Base-by-base conservation (phyloP, 1,140 invertebrate species). In the Drosophila kikkawai region DNA sequence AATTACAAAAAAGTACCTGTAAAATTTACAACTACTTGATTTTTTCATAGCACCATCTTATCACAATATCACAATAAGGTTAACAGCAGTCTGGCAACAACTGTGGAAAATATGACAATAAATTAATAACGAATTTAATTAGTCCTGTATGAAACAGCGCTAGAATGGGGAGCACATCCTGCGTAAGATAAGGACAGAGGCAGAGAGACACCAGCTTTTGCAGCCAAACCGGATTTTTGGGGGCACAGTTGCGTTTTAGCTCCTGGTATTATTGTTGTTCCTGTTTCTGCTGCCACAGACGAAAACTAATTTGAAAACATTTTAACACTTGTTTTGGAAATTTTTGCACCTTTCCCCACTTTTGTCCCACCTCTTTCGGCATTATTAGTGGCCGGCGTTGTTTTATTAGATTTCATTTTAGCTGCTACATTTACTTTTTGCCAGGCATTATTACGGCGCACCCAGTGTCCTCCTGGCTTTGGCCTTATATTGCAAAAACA, bases 261-360 rank as follows among this genome's bases (percentile, higher is more conserved):
- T 68, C 3, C 17, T 19, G 37, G 12, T 47, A 37, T n/a, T 55
- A 67, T 74, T 63, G 48, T 12, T 63, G 66, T 45, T 65, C 39
- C 64, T 51, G 58, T 53, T 68, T 44, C 68, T 44, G 58, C 26
- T 78, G 53, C 44, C 79, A 69, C 64, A 63, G 56, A 68, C 60
- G 34, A 90, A 88, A 88, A 88, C 85, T 88, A 88, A 90, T 90
- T 90, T 90, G 70, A 74, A 90, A 90, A 85, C 79, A 90, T 90
- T 88, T 90, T 85, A 90, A 85, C 85, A 90, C 85, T 85, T 90
- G 85, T 88, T 90, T 90, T 68, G 77, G 41, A 56, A 63, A 85
- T 85, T 82, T 53, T 47, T 63, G 60, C 32, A 60, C 70, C 53
- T 19, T 48, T 29, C 26, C 26, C 26, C 26, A 29, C 36, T 56